Evolutionary conservation across 2,113 vertebrate genomes (phyloP).

Genomic region (Trematomus loennbergii): DNA sequence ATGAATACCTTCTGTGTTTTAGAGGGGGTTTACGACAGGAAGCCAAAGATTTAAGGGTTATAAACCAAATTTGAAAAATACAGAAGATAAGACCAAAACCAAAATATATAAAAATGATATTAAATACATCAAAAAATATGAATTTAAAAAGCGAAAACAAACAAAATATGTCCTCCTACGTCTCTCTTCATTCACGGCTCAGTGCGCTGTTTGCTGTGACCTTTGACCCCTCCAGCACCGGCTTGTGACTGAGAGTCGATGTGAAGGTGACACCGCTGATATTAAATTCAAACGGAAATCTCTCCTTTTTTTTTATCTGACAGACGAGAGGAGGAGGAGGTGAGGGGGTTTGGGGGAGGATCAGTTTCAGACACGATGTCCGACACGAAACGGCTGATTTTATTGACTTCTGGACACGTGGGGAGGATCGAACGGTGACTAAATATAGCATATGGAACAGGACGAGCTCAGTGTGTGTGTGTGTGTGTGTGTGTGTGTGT

Average conservation of each 20-base stretch:
- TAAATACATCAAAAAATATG: background rate
- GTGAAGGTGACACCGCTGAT: slow-evolving; percentile 54
- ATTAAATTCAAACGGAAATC: slow-evolving; percentile 29
- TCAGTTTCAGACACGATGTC: slow-evolving; percentile 74
- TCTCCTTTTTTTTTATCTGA: slow-evolving; percentile 40
- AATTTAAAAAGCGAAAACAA: background rate
- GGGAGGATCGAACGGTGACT: slow-evolving; percentile 56
- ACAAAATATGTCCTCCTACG: background rate
- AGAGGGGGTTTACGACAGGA: too few species aligned
- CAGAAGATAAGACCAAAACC: too few species aligned
- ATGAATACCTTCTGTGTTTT: too few species aligned
- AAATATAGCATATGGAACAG: slow-evolving; percentile 58
- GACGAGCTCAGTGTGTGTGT: slow-evolving; percentile 2
- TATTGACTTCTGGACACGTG: slow-evolving; percentile 62
- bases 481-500: slow-evolving; percentile 26
- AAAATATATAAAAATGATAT: background rate
- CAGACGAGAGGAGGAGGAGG: slow-evolving; percentile 5
- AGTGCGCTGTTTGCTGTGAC: slow-evolving; percentile 3
- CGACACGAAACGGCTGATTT: slow-evolving; percentile 53
- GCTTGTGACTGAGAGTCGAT: background rate
- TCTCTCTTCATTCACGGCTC: background rate
- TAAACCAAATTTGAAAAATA: background rate
- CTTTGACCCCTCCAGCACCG: slow-evolving; percentile 32
- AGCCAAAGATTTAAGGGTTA: too few species aligned
- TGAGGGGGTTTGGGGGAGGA: slow-evolving; percentile 15